phyloP scores from a whole-genome alignment of 37 sponge, comb jelly and placozoan species.

The Halisarca cf. caerulea region DNA sequence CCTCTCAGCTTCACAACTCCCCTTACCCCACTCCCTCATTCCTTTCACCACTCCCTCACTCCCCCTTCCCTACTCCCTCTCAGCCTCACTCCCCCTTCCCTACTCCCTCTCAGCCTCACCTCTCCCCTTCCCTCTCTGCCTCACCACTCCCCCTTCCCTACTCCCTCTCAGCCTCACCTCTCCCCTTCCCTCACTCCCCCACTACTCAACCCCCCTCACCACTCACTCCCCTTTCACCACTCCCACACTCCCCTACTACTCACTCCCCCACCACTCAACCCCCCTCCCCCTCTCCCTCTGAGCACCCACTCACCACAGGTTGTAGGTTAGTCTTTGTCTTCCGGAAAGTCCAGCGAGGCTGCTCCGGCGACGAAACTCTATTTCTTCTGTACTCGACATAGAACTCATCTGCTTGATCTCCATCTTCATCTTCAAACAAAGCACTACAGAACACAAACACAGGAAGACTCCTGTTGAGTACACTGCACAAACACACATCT shows the following conservation, averaged over 20 bases:
- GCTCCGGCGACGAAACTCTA: neutral
- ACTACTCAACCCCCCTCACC: neutral
- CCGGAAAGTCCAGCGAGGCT: slow-evolving; percentile 7
- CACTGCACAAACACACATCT: too few species aligned
- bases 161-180: too few species aligned
- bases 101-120: too few species aligned
- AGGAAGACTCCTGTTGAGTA: too few species aligned
- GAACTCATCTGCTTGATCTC: slow-evolving; percentile 11
- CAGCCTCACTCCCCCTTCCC: too few species aligned
- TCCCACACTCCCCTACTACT: slow-evolving; percentile 34
- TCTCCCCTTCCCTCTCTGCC: too few species aligned
- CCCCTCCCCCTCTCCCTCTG: slow-evolving; percentile 32
- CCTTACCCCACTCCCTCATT: too few species aligned
- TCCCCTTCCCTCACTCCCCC: too few species aligned
- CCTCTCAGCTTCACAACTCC: too few species aligned
- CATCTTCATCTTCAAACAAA: slow-evolving; percentile 36
- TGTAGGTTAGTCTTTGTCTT: slow-evolving; percentile 29
- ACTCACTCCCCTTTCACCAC: neutral
- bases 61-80: too few species aligned
- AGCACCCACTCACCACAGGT: slow-evolving; percentile 45
- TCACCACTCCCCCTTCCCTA: too few species aligned
- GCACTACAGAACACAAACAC: neutral
- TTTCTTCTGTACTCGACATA: neutral
- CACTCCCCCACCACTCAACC: neutral
- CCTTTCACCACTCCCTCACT: too few species aligned